Conservation (phyloP, 2,888 invertebrate species). For the Arrhopalites spinosus region DNA sequence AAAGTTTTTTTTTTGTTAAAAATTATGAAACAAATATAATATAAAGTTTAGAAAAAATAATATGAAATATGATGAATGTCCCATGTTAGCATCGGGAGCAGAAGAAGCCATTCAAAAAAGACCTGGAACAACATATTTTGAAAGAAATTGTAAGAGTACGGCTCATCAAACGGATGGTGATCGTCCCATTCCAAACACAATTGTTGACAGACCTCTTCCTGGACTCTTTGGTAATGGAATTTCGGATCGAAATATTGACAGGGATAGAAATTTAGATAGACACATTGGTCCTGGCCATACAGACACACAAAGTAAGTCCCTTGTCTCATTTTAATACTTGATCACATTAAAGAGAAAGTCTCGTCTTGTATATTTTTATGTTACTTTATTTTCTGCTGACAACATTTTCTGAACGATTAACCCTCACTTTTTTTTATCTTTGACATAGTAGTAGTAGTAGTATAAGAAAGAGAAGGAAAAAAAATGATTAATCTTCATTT, state of each 20-base stretch:
- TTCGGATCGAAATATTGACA: slow-evolving; percentile 51
- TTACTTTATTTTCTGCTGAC: not conserved
- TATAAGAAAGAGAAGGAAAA: not conserved
- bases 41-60: too few species aligned
- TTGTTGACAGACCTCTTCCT: slow-evolving; percentile 50
- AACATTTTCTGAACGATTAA: not conserved
- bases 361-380: too few species aligned
- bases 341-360: not conserved
- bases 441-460: not conserved
- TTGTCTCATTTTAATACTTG: not conserved
- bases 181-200: slow-evolving; percentile 38
- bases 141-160: slow-evolving; percentile 57
- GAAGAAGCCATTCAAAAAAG: slow-evolving; percentile 58
- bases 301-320: slow-evolving; percentile 53
- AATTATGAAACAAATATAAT: too few species aligned
- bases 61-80: too few species aligned
- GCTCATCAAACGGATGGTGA: not conserved
- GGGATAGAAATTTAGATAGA: slow-evolving; percentile 53
- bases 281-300: slow-evolving; percentile 53
- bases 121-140: slow-evolving; percentile 59
- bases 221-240: slow-evolving; percentile 52
- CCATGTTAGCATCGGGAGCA: slow-evolving; percentile 56
- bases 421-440: not conserved
- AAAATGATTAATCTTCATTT: slow-evolving; percentile 21
- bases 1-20: too few species aligned